Percentiles rank a stretch among this genome's conserved stretches.
Evolutionary conservation across 2,797 vertebrate species (phyloP).

Genomic region (Brachyrhaphis roseni): DNA sequence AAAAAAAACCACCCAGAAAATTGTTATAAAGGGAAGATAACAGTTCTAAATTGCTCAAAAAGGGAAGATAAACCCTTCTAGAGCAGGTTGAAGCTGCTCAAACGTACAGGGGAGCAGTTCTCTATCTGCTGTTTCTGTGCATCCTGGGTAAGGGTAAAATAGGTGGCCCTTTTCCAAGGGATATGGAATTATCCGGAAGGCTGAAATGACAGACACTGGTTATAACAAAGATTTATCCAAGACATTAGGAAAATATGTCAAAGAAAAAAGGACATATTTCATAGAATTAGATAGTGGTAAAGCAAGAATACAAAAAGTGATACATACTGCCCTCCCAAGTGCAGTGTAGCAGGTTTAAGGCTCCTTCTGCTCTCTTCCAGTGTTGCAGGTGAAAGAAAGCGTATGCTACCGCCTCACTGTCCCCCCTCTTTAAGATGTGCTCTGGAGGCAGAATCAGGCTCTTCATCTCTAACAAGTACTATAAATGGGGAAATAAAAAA

Average conservation of each 20-base stretch:
- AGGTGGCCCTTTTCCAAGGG: constrained; percentile 98
- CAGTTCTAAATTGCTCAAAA: neutral
- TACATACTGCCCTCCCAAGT: constrained; percentile 92
- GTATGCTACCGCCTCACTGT: constrained; percentile 97
- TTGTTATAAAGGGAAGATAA: neutral
- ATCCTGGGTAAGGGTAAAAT: constrained; percentile 98
- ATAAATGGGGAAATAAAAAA: constrained; percentile 42
- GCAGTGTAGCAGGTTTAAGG: constrained; percentile 95
- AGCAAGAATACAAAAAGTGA: neutral
- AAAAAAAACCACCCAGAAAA: neutral
- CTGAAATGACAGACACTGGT: constrained; percentile 67
- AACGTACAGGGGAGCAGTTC: constrained; percentile 94
- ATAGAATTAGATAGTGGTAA: neutral
- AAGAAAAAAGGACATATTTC: neutral
- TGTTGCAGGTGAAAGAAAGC: constrained; percentile 99
- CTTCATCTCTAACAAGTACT: constrained; percentile 99
- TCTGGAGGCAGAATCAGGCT: constrained; percentile 98
- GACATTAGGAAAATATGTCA: constrained; percentile 7
- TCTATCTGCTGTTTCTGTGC: constrained; percentile 97
- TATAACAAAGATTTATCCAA: neutral
- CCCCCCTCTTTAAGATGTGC: constrained; percentile 97
- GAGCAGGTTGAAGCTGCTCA: neutral
- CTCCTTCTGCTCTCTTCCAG: constrained; percentile 98
- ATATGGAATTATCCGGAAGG: constrained; percentile 98
- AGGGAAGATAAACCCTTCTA: neutral